Conservation (phyloP, 2,888 invertebrate species). For the Hedychridium roseum region DNA sequence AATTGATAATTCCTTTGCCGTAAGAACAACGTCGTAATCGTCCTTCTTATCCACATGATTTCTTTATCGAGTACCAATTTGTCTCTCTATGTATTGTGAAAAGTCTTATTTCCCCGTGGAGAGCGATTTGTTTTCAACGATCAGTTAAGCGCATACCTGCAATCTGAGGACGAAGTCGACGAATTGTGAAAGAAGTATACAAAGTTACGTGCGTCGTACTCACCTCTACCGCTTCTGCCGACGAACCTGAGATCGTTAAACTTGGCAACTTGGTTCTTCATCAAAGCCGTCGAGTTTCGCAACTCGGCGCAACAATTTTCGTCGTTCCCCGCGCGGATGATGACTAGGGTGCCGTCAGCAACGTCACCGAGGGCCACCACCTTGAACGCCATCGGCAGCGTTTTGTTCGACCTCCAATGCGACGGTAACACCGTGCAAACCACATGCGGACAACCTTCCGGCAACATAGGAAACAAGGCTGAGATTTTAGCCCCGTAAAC, state of each 20-base stretch:
- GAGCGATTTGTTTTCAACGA: not conserved
- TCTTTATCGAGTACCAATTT: no score
- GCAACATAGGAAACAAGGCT: no score
- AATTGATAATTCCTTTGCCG: no score
- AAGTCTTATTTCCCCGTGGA: no score
- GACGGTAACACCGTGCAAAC: conserved; percentile 89
- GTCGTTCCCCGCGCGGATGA: conserved; percentile 94
- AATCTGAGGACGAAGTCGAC: not conserved
- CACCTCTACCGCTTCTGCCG: conserved; percentile 95
- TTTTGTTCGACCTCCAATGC: conserved; percentile 98
- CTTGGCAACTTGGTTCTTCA: conserved; percentile 97
- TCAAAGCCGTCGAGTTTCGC: conserved; percentile 90
- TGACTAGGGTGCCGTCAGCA: conserved; percentile 92
- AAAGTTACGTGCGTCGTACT: no score
- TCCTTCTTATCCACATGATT: no score
- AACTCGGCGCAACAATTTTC: conserved; percentile 96
- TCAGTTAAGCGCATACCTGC: no score
- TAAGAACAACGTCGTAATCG: no score
- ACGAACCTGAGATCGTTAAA: conserved; percentile 98
- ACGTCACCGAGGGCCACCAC: conserved; percentile 92
- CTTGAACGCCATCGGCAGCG: conserved; percentile 94
- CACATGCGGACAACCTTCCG: conserved; percentile 57
- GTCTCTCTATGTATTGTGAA: no score
- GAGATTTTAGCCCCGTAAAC: no score
- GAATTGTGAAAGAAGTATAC: not conserved